Base-by-base conservation (phyloP, 1,140 invertebrate genomes). In the Euschistus heros region DNA sequence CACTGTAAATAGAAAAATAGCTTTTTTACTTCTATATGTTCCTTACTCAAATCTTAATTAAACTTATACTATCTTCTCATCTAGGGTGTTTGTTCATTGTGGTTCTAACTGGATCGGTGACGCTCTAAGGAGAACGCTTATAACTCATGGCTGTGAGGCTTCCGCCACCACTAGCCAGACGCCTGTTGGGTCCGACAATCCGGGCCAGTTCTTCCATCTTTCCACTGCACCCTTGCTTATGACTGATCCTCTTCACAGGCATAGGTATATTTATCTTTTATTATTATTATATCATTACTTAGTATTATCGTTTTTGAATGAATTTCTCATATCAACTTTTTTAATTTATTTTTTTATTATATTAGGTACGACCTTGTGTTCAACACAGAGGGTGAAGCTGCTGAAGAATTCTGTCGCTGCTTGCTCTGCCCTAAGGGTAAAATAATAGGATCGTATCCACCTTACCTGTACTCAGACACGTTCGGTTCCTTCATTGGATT, bases 71-170 rank as follows among this genome's bases (percentile, higher is more conserved):
- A n/a, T n/a, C n/a, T 66, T 54, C 24, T 64, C 26, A 72, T 74
- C 55, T 66, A 88, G 88, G 70, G 76, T 89, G 64, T 76, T 91
- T 15, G 75, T 91, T 62, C 81, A 82, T 72, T 85, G 81, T 55
- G 87, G 84, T 24, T 81, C 81, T 68, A 86, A 84, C 24, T 82
- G 86, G 18, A 78, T 86, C 24, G 87, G 87, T 27, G 54, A 57
- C 24, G 54, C 54, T 8, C 22, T 57, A 22, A 20, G 54, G 15
- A 22, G 54, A 24, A 24, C 10, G 1, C 14, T 57, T 8, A 24
- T 24, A 17, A 57, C 18, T 15, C 54, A 57, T 15, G 54, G 54
- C 24, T 57, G 54, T 57, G 54, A 57, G 85, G 85, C 70, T 80
- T 88, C 69, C 78, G 87, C 46, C 81, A 85, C 57, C 87, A 91